These are phyloP conservation scores for Catocala fraxini DNA, from an alignment of 2,888 invertebrate genomes.

Conservation along the genomic window DNA sequence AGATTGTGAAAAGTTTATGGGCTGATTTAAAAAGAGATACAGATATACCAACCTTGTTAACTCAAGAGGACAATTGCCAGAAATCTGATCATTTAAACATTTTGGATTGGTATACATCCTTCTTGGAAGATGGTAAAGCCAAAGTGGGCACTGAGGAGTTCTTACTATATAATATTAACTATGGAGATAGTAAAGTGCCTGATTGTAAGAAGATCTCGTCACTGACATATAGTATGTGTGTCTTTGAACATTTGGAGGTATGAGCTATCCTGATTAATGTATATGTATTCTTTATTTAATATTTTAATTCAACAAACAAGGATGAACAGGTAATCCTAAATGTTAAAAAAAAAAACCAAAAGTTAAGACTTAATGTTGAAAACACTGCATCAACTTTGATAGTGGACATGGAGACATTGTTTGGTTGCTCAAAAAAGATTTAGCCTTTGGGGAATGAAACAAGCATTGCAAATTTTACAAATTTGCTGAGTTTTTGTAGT, in stretches of 20 bases:
- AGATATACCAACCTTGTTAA: conserved; percentile 88
- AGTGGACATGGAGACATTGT: no score
- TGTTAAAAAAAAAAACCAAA: no score
- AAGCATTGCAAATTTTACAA: no score
- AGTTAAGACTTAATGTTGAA: no score
- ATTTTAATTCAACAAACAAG: no score
- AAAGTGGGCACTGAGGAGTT: conserved; percentile 73
- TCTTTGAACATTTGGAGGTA: conserved; percentile 82
- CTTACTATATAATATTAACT: conserved; percentile 53
- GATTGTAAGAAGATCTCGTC: conserved; percentile 89
- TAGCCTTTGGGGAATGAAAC: no score
- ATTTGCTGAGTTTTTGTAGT: no score
- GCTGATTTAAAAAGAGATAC: conserved; percentile 86
- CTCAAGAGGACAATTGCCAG: conserved; percentile 89
- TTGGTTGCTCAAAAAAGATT: no score
- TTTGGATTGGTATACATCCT: conserved; percentile 90
- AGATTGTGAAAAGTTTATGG: conserved; percentile 89
- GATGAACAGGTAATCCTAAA: no score
- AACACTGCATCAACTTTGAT: no score
- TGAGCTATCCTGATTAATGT: conserved; percentile 16
- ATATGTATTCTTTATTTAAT: neutral
- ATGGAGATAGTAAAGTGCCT: conserved; percentile 80
- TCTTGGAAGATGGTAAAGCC: conserved; percentile 86
- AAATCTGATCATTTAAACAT: conserved; percentile 89
- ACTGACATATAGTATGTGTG: conserved; percentile 77